Evolutionary conservation across 2,888 invertebrate species (phyloP).

Genomic region (Loripinus fragilis): DNA sequence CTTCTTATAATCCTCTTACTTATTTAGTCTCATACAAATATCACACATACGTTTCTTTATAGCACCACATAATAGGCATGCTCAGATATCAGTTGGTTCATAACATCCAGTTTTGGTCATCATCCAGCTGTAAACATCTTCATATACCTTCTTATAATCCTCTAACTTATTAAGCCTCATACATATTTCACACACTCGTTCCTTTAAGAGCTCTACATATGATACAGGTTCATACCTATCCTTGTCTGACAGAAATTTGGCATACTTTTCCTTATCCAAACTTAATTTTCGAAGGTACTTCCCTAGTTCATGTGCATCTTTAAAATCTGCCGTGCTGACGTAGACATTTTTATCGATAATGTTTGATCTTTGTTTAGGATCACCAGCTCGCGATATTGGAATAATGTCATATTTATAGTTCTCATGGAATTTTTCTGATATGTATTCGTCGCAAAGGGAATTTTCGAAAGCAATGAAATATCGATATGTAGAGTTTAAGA

Average conservation of each 20-base stretch:
- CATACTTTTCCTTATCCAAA: background rate
- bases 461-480: background rate
- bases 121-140: background rate
- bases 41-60: no score
- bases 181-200: background rate
- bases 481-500: background rate
- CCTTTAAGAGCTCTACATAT: background rate
- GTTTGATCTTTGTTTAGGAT: background rate
- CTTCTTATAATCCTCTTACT: no score
- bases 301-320: background rate
- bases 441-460: background rate
- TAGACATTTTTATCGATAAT: background rate
- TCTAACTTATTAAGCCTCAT: background rate
- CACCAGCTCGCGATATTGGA: background rate
- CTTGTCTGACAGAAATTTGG: background rate
- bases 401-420: background rate
- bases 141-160: background rate
- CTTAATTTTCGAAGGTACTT: background rate
- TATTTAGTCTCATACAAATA: no score
- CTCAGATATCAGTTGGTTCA: background rate
- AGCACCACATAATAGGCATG: no score
- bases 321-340: background rate
- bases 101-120: background rate
- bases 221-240: background rate
- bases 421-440: constrained; percentile 2